Percentiles rank a stretch among this genome's conserved stretches.
phyloP scores from a whole-genome alignment of 2,888 invertebrate genomes.

The Standfussiana lucernea region DNA sequence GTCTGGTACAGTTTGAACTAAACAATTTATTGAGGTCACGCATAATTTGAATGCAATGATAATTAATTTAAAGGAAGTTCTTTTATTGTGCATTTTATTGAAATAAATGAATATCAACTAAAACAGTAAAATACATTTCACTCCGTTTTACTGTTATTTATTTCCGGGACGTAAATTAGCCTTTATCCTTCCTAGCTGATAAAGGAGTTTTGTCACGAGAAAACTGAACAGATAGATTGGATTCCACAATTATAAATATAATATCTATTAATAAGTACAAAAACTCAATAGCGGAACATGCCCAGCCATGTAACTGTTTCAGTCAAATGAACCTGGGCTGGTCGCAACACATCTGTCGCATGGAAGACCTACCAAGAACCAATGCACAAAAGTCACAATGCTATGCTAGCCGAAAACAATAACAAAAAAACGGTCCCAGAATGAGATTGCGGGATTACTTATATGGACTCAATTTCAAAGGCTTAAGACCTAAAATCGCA shows the following conservation, averaged over 20 bases:
- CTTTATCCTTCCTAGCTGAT: neutral
- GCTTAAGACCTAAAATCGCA: neutral
- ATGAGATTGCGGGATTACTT: too few species aligned
- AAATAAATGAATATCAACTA: neutral
- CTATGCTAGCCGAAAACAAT: neutral
- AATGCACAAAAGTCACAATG: neutral
- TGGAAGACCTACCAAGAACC: neutral
- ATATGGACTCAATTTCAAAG: neutral
- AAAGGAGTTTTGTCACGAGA: too few species aligned
- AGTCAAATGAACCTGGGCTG: neutral
- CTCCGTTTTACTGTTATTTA: neutral
- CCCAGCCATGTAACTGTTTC: neutral
- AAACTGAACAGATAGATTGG: neutral
- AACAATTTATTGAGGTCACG: slow-evolving; percentile 10
- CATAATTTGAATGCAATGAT: slow-evolving; percentile 2
- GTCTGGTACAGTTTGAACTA: neutral
- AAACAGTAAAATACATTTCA: neutral
- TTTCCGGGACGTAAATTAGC: neutral
- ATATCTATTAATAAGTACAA: too few species aligned
- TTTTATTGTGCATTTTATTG: neutral
- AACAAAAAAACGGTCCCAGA: neutral
- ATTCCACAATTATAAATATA: neutral
- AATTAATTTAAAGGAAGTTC: neutral
- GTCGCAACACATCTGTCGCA: neutral
- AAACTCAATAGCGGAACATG: neutral